These are phyloP conservation scores for Toxotes jaculatrix DNA, from an alignment of 2,113 vertebrate genomes.

Conservation along the genomic window DNA sequence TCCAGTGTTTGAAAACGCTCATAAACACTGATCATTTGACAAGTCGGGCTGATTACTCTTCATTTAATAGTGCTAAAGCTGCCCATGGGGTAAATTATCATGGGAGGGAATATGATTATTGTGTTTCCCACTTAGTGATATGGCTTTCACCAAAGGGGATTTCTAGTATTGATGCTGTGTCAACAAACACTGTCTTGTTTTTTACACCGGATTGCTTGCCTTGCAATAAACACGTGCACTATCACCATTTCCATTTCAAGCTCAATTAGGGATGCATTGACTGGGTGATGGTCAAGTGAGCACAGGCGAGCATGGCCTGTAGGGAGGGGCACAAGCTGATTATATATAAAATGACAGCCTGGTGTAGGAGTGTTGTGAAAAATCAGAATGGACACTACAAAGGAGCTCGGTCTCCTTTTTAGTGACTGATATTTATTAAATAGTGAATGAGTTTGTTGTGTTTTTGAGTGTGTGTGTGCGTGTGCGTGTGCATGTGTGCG, in stretches of 20 bases:
- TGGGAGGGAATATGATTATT: conserved; percentile 58
- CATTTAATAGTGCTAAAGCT: conserved; percentile 58
- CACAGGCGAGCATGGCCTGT: background rate
- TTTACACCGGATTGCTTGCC: conserved; percentile 20
- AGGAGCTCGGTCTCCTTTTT: conserved; percentile 31
- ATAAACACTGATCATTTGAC: conserved; percentile 69
- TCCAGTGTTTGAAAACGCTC: conserved; percentile 53
- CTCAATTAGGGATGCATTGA: conserved; percentile 57
- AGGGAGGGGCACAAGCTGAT: conserved; percentile 15
- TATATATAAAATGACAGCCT: conserved; percentile 22
- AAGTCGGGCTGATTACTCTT: conserved; percentile 60
- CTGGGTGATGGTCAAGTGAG: conserved; percentile 32
- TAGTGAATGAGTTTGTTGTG: conserved; percentile 56
- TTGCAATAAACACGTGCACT: conserved; percentile 9
- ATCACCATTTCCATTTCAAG: conserved; percentile 57
- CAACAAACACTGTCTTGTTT: conserved; percentile 40
- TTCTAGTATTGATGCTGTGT: conserved; percentile 43
- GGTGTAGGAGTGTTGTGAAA: conserved; percentile 11
- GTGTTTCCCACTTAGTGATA: conserved; percentile 63
- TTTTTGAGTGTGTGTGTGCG: background rate
- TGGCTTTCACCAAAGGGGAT: conserved; percentile 48
- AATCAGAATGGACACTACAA: conserved; percentile 23
- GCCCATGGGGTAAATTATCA: conserved; percentile 64
- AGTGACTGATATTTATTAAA: conserved; percentile 47
- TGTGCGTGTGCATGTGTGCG: conserved; percentile 9